Conservation (phyloP, 1,140 invertebrate genomes). For the Drosophila cardini region DNA sequence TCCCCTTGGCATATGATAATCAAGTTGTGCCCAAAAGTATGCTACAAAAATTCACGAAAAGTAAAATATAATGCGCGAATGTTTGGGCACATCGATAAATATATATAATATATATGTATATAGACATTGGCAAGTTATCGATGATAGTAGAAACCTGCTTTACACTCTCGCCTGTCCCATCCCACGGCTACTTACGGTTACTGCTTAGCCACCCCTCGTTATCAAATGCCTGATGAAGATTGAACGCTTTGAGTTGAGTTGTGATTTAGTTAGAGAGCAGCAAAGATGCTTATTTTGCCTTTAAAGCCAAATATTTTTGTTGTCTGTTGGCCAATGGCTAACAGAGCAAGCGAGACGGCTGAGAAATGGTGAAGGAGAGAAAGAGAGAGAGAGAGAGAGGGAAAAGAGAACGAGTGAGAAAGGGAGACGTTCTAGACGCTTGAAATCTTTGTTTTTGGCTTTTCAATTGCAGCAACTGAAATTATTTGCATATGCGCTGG, state of each 20-base stretch:
- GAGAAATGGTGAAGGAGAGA: not conserved
- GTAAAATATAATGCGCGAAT: constrained; percentile 18
- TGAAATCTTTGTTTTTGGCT: constrained; percentile 48
- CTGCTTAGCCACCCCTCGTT: not conserved
- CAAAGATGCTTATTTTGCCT: constrained; percentile 33
- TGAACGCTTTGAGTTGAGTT: constrained; percentile 52
- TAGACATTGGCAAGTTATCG: constrained; percentile 3
- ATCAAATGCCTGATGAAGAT: constrained; percentile 64
- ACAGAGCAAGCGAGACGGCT: not conserved
- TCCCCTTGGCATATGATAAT: constrained; percentile 29
- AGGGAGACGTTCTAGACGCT: constrained; percentile 5
- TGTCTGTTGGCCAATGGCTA: constrained; percentile 42
- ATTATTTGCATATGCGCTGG: constrained; percentile 76
- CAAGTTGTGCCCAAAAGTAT: constrained; percentile 17
- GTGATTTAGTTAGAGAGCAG: constrained; percentile 47
- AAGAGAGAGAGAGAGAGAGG: constrained; percentile 2
- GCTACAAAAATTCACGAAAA: constrained; percentile 5
- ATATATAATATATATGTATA: too few species aligned
- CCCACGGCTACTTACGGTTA: not conserved
- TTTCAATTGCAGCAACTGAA: constrained; percentile 70
- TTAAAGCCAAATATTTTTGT: constrained; percentile 69
- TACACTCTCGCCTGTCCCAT: not conserved
- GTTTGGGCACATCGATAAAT: constrained; percentile 9
- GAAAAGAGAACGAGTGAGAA: not conserved
- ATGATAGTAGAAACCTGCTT: not conserved